Percentiles rank a stretch among this genome's conserved stretches.
Evolutionary conservation across 1,140 invertebrate species (phyloP).

Genomic region (Drosophila novamexicana): DNA sequence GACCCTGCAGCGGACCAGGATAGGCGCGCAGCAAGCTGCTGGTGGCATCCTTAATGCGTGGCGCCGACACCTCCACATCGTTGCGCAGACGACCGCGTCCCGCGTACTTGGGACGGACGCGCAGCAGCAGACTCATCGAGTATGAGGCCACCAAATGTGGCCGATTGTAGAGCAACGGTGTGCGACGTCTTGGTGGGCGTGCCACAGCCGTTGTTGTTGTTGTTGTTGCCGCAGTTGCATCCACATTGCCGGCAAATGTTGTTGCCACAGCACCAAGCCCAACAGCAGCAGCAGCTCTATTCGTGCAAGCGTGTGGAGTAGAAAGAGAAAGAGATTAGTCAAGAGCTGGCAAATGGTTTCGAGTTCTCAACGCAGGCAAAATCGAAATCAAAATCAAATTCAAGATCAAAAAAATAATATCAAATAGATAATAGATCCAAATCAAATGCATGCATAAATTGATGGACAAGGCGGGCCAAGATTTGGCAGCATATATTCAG

Average conservation of each 20-base stretch:
- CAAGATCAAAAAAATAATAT: constrained; percentile 1
- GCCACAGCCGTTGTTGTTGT: constrained; percentile 37
- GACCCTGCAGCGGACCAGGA: constrained; percentile 87
- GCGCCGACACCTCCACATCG: constrained; percentile 86
- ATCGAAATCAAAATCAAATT: constrained; percentile 2
- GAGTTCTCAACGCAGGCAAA: background rate
- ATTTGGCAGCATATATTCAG: background rate
- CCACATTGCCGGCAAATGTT: constrained; percentile 14
- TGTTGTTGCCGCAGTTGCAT: constrained; percentile 13
- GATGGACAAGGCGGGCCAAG: background rate
- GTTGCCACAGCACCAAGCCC: constrained; percentile 4
- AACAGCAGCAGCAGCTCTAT: constrained; percentile 37
- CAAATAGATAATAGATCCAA: background rate
- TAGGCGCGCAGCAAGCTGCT: constrained; percentile 69
- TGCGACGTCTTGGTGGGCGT: constrained; percentile 58
- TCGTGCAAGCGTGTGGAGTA: background rate
- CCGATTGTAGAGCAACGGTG: constrained; percentile 58
- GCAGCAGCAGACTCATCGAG: constrained; percentile 66
- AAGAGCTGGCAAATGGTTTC: background rate
- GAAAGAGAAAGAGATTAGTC: background rate
- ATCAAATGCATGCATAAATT: constrained; percentile 14
- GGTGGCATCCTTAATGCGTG: constrained; percentile 86
- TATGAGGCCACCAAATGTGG: constrained; percentile 70
- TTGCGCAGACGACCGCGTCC: constrained; percentile 63
- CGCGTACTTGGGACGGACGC: constrained; percentile 64